A percentile compares a stretch with the other conserved stretches of the same genome.
phyloP scores from a whole-genome alignment of 2,888 invertebrate species.

The Melangyna quadrimaculata region DNA sequence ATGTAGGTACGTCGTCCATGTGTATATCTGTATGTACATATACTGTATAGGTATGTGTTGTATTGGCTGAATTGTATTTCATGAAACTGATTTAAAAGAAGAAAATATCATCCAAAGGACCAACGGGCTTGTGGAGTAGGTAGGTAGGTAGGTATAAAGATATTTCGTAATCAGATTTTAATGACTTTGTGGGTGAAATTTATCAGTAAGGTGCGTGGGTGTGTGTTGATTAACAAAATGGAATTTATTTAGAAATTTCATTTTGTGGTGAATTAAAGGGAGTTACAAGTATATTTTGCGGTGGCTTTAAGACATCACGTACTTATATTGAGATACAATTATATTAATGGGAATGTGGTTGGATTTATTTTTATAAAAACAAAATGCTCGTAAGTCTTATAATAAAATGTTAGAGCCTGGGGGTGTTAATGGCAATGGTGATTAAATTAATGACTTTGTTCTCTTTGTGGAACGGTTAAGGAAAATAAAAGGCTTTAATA shows the following conservation, averaged over 20 bases:
- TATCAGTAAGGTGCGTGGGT: not conserved
- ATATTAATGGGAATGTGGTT: not conserved
- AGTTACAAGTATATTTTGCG: constrained; percentile 1
- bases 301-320: constrained; percentile 9
- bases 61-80: not conserved
- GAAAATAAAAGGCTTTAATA: no score
- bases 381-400: not conserved
- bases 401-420: not conserved
- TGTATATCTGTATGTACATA: not conserved
- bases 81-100: not conserved
- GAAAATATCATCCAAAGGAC: not conserved
- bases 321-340: not conserved
- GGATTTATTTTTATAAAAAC: not conserved
- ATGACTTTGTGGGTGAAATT: constrained; percentile 1
- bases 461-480: no score
- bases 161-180: constrained; percentile 10
- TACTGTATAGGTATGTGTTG: not conserved
- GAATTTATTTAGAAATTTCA: not conserved
- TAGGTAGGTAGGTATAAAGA: no score
- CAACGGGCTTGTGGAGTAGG: not conserved
- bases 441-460: constrained; percentile 3
- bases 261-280: constrained; percentile 2
- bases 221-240: constrained; percentile 7
- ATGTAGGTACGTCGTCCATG: not conserved
- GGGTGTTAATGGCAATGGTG: not conserved